Evolutionary conservation across 2,888 invertebrate genomes (phyloP), one percentile per base, ranked within the genome.

Genomic region (Orthosia incerta): DNA sequence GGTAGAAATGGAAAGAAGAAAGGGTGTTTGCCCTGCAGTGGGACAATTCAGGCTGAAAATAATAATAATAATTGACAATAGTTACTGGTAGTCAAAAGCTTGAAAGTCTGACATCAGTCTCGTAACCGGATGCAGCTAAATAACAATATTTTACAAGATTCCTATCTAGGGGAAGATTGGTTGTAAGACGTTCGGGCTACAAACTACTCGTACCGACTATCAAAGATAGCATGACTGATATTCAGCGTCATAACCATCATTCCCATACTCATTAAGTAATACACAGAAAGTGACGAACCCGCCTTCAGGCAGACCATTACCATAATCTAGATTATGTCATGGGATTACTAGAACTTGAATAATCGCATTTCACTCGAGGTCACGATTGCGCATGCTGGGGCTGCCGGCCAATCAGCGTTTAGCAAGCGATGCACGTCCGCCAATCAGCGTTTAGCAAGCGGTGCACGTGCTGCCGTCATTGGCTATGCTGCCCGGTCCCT

Each of bases 241-340:
- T 45, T 50, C n/a, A 55, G 45, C 18, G 50, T 50, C 15, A 48
- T 23, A 53, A 59, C 20, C 18, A 31, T 18, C 46, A n/a, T 18
- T 51, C 11, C 60, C 60, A 13, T 11, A 23, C 2, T 50, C 15
- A 23, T 60, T 61, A 46, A 23, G 12, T 56, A 55, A 62, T 23
- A 39, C 18, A 45, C 60, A n/a, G 45, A 65, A 72, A 65, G 50
- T 50, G 26, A 56, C 16, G 23, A 18, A 18, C 67, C 48, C 18
- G 56, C 7, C 55, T 55, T 31, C 45, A 53, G 13, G 46, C 23
- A 70, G n/a, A 71, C 66, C 74, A 88, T 88, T 87, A 86, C 84
- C 89, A 93, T 91, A 91, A 91, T 92, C 89, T 93, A 91, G 92
- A 94, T 95, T 95, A 95, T 95, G 95, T 95, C 95, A 95, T 94